Conservation (phyloP, 2,797 vertebrate species). For the Danio kyathit region DNA sequence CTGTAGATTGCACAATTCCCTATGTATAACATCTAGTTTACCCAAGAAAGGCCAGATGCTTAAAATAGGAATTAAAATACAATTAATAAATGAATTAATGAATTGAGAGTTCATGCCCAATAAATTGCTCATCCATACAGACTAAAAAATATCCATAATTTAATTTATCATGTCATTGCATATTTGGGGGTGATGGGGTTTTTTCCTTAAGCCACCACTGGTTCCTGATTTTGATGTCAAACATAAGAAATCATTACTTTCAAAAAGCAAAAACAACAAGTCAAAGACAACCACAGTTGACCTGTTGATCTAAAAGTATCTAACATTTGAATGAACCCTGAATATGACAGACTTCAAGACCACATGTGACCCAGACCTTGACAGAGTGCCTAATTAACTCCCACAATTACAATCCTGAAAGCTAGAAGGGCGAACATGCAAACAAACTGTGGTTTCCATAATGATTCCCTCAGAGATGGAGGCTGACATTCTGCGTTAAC, state of each 20-base stretch:
- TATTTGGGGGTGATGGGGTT: no score
- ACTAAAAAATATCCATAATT: no score
- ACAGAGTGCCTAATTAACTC: conserved; percentile 29
- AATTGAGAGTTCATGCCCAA: no score
- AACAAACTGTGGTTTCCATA: conserved; percentile 44
- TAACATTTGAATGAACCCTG: background rate
- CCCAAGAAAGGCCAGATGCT: no score
- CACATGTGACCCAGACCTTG: background rate
- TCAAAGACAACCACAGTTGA: background rate
- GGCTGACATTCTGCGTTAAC: conserved; percentile 28
- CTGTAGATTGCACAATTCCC: no score
- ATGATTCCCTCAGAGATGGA: conserved; percentile 27
- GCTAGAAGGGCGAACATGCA: conserved; percentile 15
- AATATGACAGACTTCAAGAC: background rate
- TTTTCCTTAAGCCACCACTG: no score
- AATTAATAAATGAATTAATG: no score
- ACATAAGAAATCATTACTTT: no score
- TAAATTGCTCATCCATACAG: no score
- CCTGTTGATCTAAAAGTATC: conserved; percentile 19
- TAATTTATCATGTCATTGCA: no score
- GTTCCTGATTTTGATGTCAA: background rate
- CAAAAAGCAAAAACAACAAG: background rate
- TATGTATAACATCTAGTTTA: no score
- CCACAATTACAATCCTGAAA: conserved; percentile 18
- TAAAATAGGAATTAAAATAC: no score